Percentiles rank a stretch among this genome's conserved stretches.
These are phyloP conservation scores for Polymixis lichenea DNA, from an alignment of 2,888 invertebrate species.

Conservation along the genomic window DNA sequence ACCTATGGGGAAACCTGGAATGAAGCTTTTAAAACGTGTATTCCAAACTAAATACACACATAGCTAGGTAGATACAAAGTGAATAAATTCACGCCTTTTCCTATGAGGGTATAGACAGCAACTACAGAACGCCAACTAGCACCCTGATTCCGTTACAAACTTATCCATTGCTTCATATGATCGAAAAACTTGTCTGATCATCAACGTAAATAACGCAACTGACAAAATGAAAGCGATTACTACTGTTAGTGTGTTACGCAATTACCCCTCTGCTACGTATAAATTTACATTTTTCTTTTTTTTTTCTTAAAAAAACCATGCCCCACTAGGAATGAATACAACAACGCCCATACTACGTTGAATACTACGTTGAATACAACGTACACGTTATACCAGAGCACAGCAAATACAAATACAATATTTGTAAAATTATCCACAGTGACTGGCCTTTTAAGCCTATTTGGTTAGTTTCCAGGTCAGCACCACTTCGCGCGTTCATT, in stretches of 20 bases:
- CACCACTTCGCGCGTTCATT: conserved; percentile 29
- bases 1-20: neutral
- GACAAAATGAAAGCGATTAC: too few species aligned
- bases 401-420: neutral
- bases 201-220: too few species aligned
- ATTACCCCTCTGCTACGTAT: too few species aligned
- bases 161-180: too few species aligned
- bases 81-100: neutral
- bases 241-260: too few species aligned
- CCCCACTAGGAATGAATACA: too few species aligned
- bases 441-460: conserved; percentile 2
- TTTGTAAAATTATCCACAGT: conserved; percentile 13
- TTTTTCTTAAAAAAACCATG: too few species aligned
- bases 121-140: neutral
- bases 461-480: conserved; percentile 38
- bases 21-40: neutral
- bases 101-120: neutral
- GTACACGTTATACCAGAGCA: too few species aligned
- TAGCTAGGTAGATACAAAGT: neutral
- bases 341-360: too few species aligned
- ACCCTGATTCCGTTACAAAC: too few species aligned
- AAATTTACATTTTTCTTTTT: neutral
- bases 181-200: too few species aligned
- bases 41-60: neutral
- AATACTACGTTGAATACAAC: too few species aligned